Percentiles rank a stretch among this genome's conserved stretches.
Conservation (phyloP, 2,113 vertebrate species). For the Columba janthina region DNA sequence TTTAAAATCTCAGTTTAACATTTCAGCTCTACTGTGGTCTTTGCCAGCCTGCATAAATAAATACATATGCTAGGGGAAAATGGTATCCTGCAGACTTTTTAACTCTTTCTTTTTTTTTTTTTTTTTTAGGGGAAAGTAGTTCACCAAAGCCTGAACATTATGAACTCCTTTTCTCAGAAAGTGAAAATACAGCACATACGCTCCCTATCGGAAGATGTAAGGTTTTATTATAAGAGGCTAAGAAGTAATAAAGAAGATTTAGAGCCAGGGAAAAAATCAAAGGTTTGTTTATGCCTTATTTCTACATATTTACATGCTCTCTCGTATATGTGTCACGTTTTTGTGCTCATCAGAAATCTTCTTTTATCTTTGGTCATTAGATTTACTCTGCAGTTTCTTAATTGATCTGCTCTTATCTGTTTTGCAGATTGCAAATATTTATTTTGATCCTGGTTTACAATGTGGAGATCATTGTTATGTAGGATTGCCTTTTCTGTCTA, state of each 20-base stretch:
- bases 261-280: conserved; percentile 94
- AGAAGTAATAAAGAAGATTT: conserved; percentile 93
- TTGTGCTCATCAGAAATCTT: not conserved
- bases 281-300: conserved; percentile 77
- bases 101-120: conserved; percentile 21
- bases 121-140: conserved; percentile 88
- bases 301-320: not conserved
- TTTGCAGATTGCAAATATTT: conserved; percentile 96
- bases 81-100: not conserved
- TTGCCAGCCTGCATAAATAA: not conserved
- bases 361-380: not conserved
- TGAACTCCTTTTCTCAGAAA: conserved; percentile 96
- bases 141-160: conserved; percentile 93
- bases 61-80: not conserved
- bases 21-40: not conserved
- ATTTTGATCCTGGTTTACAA: conserved; percentile 94
- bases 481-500: conserved; percentile 94
- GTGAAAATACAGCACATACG: conserved; percentile 93
- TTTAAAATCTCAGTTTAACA: not conserved
- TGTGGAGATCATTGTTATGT: conserved; percentile 95
- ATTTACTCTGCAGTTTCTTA: not conserved
- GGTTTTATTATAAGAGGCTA: conserved; percentile 93
- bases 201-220: conserved; percentile 90
- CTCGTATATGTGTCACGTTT: not conserved
- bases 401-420: not conserved